phyloP scores from a whole-genome alignment of 2,797 vertebrate species.

The Girardinus metallicus region DNA sequence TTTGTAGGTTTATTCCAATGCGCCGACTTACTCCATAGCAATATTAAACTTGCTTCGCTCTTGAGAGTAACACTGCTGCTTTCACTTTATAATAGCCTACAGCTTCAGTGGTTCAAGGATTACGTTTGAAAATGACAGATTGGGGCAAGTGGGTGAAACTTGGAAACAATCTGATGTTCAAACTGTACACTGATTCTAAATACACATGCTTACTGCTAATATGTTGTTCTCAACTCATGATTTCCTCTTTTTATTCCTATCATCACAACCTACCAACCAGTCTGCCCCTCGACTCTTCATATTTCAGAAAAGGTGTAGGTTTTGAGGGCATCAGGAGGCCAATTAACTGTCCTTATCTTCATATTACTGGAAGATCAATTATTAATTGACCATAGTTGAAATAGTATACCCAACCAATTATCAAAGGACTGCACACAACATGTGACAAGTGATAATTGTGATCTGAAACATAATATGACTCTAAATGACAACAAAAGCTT shows the following conservation, averaged over 20 bases:
- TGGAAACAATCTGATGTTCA: background rate
- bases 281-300: background rate
- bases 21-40: background rate
- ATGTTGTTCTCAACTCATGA: background rate
- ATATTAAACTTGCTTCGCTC: background rate
- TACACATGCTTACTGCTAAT: background rate
- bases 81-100: background rate
- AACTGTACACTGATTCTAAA: background rate
- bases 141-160: background rate
- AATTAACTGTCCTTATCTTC: background rate
- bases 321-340: background rate
- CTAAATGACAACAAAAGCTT: background rate
- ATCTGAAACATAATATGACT: background rate
- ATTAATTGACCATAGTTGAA: background rate
- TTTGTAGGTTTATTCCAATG: background rate
- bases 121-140: background rate
- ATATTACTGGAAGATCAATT: background rate
- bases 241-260: background rate
- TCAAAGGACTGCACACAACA: background rate
- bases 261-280: background rate
- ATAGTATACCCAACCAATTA: background rate
- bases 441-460: background rate
- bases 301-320: background rate
- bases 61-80: background rate
- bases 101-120: background rate